These are phyloP conservation scores for Caracal caracal DNA, from an alignment of 2,113 vertebrate genomes.

Conservation along the genomic window DNA sequence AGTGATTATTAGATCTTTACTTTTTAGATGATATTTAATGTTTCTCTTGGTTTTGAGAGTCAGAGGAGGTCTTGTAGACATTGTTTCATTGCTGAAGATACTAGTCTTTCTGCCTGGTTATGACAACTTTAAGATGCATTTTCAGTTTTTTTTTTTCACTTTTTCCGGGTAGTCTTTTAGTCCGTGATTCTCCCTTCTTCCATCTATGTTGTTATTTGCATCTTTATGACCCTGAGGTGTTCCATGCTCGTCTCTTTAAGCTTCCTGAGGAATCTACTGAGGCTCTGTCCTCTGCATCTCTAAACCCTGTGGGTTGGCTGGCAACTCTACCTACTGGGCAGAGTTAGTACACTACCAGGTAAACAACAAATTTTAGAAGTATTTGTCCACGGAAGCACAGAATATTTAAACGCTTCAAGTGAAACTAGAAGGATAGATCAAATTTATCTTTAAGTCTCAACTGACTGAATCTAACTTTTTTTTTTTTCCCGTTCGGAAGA, in stretches of 20 bases:
- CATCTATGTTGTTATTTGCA: neutral
- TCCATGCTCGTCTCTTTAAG: neutral
- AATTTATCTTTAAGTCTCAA: neutral
- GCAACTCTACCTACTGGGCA: neutral
- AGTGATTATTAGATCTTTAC: neutral
- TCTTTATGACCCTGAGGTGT: neutral
- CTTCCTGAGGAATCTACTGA: neutral
- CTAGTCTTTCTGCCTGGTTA: neutral
- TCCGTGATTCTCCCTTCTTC: neutral
- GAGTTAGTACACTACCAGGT: neutral
- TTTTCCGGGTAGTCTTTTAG: neutral
- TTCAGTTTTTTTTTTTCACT: neutral
- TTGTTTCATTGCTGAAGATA: neutral
- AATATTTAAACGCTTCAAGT: slow-evolving; percentile 2
- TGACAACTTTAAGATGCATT: neutral
- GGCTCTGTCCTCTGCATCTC: neutral
- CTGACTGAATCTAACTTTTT: neutral
- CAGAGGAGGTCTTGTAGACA: neutral
- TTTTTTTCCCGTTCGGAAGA: neutral
- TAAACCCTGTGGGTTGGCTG: neutral
- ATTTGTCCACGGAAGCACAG: neutral
- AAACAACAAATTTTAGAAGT: neutral
- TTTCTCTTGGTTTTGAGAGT: neutral
- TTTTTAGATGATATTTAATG: neutral
- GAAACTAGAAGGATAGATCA: neutral